Evolutionary conservation across 2,888 invertebrate genomes (phyloP).

Genomic region (Neoitamus cyanurus): DNA sequence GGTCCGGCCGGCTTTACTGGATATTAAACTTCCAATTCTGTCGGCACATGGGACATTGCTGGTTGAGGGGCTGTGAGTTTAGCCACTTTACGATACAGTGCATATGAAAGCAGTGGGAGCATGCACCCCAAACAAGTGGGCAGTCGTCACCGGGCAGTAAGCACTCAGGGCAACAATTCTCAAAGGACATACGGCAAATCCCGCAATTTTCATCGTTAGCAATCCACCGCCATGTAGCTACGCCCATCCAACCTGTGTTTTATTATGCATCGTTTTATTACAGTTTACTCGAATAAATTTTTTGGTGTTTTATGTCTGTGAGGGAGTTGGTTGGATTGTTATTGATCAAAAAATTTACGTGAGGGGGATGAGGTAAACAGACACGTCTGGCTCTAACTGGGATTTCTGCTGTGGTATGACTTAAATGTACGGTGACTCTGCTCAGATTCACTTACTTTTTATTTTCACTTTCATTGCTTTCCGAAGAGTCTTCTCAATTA

Average conservation of each 20-base stretch:
- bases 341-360: background rate
- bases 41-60: constrained; percentile 96
- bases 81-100: constrained; percentile 99
- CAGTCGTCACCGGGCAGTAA: constrained; percentile 98
- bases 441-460: constrained; percentile 50
- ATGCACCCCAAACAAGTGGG: constrained; percentile 97
- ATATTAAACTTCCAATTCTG: constrained; percentile 99
- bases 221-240: constrained; percentile 98
- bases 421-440: background rate
- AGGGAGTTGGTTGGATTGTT: background rate
- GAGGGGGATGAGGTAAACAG: background rate
- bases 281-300: background rate
- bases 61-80: constrained; percentile 88
- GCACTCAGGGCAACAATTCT: constrained; percentile 98
- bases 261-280: background rate
- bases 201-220: constrained; percentile 99
- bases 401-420: background rate
- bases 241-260: constrained; percentile 85
- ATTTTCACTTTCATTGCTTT: constrained; percentile 51
- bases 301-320: background rate
- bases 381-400: background rate
- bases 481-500: background rate
- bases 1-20: constrained; percentile 67
- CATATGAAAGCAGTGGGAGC: constrained; percentile 99
- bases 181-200: constrained; percentile 99